These are phyloP conservation scores for Reticulitermes lucifugus DNA, from an alignment of 2,888 invertebrate genomes.

Conservation along the genomic window DNA sequence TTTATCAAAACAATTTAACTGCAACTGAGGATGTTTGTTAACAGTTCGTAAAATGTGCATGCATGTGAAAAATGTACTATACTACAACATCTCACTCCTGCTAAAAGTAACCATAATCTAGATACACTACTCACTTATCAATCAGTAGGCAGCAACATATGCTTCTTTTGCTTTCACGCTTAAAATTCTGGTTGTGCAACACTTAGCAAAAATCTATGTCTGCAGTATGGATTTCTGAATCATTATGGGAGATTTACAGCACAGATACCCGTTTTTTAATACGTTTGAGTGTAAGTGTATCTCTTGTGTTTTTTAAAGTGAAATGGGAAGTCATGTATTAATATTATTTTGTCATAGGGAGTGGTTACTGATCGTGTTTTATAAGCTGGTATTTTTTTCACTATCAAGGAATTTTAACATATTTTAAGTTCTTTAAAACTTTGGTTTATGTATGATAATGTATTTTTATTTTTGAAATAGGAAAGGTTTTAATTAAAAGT, in stretches of 20 bases:
- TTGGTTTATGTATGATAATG: neutral
- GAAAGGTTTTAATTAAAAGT: neutral
- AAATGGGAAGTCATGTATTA: neutral
- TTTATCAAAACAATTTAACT: conserved; percentile 35
- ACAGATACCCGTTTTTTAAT: neutral
- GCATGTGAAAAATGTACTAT: conserved; percentile 14
- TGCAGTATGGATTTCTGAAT: neutral
- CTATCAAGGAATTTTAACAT: neutral
- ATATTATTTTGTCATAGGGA: neutral
- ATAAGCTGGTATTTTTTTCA: neutral
- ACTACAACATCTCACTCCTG: neutral
- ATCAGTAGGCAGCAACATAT: neutral
- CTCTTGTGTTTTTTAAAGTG: neutral
- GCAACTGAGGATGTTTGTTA: conserved; percentile 35
- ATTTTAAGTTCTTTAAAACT: neutral
- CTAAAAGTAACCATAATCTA: conserved; percentile 3
- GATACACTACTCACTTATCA: neutral
- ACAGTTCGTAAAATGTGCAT: conserved; percentile 36
- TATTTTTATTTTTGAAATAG: neutral
- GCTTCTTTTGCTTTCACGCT: conserved; percentile 30
- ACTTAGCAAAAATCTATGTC: conserved; percentile 3
- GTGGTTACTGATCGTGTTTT: neutral
- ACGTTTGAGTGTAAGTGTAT: neutral
- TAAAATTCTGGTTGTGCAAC: conserved; percentile 22
- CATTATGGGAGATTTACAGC: neutral